Evolutionary conservation across 1,140 invertebrate species (phyloP).

Genomic region (Cotesia chilonis): DNA sequence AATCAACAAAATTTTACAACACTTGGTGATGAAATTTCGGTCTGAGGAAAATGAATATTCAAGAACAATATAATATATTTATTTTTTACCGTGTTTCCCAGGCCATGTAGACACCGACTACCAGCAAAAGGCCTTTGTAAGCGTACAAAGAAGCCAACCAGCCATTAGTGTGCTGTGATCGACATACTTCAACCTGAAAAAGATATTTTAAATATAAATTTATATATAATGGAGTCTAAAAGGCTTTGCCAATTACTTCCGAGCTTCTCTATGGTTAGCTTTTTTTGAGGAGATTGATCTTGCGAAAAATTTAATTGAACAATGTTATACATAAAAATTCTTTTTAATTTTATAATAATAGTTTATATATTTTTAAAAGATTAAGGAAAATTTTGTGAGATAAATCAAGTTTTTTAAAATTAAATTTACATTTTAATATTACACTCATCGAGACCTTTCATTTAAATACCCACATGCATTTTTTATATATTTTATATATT

Average conservation of each 20-base stretch:
- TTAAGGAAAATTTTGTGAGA: too few species aligned
- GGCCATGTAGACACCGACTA: conserved; percentile 94
- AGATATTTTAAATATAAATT: background rate
- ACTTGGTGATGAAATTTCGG: too few species aligned
- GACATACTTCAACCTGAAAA: conserved; percentile 83
- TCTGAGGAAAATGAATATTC: too few species aligned
- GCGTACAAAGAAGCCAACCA: conserved; percentile 89
- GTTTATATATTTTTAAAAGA: background rate
- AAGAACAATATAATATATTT: background rate
- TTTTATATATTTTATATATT: conserved; percentile 2
- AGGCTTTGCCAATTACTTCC: background rate
- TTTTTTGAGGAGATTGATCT: background rate
- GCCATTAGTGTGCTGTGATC: conserved; percentile 83
- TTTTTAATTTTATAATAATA: background rate
- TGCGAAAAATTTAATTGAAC: too few species aligned
- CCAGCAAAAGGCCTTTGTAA: conserved; percentile 87
- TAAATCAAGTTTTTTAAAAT: too few species aligned
- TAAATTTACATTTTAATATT: too few species aligned
- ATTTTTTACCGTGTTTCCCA: conserved; percentile 86
- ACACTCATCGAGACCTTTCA: background rate
- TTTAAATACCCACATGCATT: background rate
- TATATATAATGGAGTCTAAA: background rate
- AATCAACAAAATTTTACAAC: background rate
- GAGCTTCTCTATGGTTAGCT: too few species aligned
- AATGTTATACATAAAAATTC: background rate